These are phyloP conservation scores for Ctenosaura bakeri DNA, from an alignment of 2,797 vertebrate species.

Conservation along the genomic window DNA sequence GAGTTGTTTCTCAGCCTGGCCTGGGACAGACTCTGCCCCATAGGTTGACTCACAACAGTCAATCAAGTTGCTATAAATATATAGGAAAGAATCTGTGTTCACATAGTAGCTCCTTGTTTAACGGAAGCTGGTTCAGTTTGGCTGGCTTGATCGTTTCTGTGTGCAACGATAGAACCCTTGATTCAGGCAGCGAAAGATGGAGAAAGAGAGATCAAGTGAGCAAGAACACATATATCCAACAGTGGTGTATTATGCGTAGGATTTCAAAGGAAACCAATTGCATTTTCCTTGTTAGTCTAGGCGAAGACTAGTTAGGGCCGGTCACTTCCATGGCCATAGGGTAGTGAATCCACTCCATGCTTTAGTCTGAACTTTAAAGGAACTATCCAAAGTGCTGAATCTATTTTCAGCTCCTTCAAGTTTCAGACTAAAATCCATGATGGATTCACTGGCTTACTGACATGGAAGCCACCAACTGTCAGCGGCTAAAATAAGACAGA, in stretches of 20 bases:
- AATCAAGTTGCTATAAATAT: neutral
- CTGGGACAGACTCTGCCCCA: neutral
- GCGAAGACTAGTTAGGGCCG: too few species aligned
- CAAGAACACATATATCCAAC: neutral
- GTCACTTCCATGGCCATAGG: too few species aligned
- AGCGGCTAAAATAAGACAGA: neutral
- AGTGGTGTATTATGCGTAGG: neutral
- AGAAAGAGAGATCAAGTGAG: neutral
- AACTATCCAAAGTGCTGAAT: neutral
- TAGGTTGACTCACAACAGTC: neutral
- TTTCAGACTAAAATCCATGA: too few species aligned
- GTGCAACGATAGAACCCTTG: neutral
- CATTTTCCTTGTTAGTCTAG: neutral
- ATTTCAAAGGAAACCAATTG: neutral
- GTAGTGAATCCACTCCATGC: too few species aligned
- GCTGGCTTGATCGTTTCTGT: too few species aligned
- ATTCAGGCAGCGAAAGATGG: neutral
- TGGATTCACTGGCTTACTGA: too few species aligned
- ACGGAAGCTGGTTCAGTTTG: neutral
- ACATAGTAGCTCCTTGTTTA: constrained; percentile 10
- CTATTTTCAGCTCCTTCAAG: neutral
- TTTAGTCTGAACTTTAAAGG: too few species aligned
- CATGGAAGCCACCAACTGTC: too few species aligned
- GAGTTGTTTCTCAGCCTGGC: neutral
- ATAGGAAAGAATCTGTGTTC: neutral